These are phyloP conservation scores for Lasiurus cinereus DNA, from an alignment of 2,113 vertebrate species.

Conservation along the genomic window DNA sequence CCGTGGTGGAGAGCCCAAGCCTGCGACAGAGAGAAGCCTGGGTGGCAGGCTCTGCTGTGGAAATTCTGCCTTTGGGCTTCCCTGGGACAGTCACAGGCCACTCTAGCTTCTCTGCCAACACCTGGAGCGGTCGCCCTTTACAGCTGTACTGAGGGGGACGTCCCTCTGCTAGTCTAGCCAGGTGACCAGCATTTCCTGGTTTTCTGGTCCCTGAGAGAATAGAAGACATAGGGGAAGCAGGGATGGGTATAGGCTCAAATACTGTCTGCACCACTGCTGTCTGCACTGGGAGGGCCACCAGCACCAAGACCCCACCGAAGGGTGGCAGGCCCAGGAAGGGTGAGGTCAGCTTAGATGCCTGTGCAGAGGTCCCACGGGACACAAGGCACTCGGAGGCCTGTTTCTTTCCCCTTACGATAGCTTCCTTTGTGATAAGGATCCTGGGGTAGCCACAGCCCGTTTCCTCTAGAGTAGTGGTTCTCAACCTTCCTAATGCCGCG, in stretches of 20 bases:
- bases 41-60: neutral
- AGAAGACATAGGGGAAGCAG: neutral
- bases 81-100: neutral
- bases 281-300: neutral
- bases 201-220: neutral
- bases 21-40: neutral
- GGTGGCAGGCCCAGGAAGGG: neutral
- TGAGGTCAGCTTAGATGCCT: neutral
- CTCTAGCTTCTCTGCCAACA: neutral
- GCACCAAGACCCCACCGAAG: neutral
- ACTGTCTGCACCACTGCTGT: neutral
- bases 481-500: no score
- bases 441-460: neutral
- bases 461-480: neutral
- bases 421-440: constrained; percentile 54
- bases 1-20: neutral
- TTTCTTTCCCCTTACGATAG: constrained; percentile 25
- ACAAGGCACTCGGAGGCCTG: neutral
- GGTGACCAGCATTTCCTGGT: constrained; percentile 23
- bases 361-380: neutral
- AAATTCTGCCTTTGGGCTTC: neutral
- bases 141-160: neutral
- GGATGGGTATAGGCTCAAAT: neutral
- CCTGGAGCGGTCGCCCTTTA: neutral
- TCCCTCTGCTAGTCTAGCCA: neutral